Evolutionary conservation across 2,888 invertebrate genomes (phyloP), one percentile per base, ranked within the genome.

Genomic region (Pyrochroa serraticornis): DNA sequence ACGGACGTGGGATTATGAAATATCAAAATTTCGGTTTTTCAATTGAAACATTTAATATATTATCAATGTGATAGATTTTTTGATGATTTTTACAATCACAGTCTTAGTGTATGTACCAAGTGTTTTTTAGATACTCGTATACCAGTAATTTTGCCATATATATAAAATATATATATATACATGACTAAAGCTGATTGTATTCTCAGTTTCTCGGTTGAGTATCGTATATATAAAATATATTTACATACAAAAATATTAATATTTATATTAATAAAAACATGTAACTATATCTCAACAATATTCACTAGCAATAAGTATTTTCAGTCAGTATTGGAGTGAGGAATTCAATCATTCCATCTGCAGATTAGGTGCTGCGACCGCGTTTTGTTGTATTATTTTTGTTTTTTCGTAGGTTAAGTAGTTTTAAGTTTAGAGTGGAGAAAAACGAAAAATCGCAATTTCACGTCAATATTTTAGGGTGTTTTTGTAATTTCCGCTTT

Each of bases 51-150:
- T 72, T 70, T 66, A 69, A 71, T 73, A 73, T 71, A 72, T 73
- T 73, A 71, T 79, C 75, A 83, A 84, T 84, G 84, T 85, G 84
- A 85, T 85, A 84, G 84, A 84, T 82, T 84, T 83, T 85, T 85
- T 83, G 84, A 85, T 84, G 82, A 84, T 85, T 85, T 84, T 85
- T 85, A 85, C 84, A 85, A 84, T 84, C 84, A 82, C 84, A 83
- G 77, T 80, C 77, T 79, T 80, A 79, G 78, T 60, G 74, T 78
- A 76, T 80, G 79, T 80, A 80, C 80, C 80, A 79, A 79, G 79
- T 78, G 76, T 76, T 78, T 79, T 77, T 78, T 78, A 78, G 78
- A 79, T 79, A 79, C 77, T 79, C 78, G 76, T 79, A 78, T 79
- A 79, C 78, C 79, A 77, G 77, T 79, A 78, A 75, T 77, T 77